Evolutionary conservation across 2,113 vertebrate genomes (phyloP).

Genomic region (Oncorhynchus nerka): DNA sequence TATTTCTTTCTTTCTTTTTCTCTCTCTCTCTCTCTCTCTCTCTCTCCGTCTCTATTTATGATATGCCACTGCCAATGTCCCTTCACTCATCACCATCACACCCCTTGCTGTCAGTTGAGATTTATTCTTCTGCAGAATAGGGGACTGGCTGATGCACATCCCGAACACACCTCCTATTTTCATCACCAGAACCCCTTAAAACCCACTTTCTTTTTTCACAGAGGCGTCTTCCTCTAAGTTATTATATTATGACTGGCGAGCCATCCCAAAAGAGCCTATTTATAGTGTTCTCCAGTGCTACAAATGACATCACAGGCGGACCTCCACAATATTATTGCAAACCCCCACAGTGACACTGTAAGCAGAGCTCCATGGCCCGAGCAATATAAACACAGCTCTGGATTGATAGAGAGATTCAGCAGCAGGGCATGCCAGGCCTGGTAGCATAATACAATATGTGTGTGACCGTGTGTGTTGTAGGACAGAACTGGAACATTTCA

Average conservation of each 20-base stretch:
- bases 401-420: conserved; percentile 27
- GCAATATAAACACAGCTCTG: conserved; percentile 19
- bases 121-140: too few relatives aligned
- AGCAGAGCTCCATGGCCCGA: not conserved
- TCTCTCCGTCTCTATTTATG: not conserved
- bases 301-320: not conserved
- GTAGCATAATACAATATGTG: not conserved
- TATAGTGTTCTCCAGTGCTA: not conserved
- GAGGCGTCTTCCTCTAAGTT: conserved; percentile 7
- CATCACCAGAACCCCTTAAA: too few relatives aligned
- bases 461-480: not conserved
- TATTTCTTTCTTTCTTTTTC: not conserved
- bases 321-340: conserved; percentile 16
- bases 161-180: not conserved
- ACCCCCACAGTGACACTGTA: conserved; percentile 5
- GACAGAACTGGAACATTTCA: conserved; percentile 9
- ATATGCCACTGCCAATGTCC: not conserved
- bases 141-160: too few relatives aligned
- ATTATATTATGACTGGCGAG: not conserved
- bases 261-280: conserved; percentile 3
- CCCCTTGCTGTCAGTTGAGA: not conserved
- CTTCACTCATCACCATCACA: not conserved
- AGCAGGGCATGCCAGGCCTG: not conserved
- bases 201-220: not conserved
- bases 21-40: not conserved